Evolutionary conservation across 1,140 invertebrate species (phyloP), one percentile per base, ranked within the genome.

Genomic region (Stegodyphus mimosarum): DNA sequence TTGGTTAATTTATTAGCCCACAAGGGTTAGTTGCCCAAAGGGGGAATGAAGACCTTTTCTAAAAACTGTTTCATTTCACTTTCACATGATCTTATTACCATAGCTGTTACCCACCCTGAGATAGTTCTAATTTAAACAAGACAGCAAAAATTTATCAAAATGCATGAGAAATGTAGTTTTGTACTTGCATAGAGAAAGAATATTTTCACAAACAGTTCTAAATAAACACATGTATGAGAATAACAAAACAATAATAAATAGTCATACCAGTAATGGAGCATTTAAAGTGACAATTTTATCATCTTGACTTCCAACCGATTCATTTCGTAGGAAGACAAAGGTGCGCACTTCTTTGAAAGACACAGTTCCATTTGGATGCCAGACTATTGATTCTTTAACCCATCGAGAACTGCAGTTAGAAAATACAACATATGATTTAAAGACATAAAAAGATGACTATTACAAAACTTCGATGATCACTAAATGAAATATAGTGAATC

Each of bases 271-370:
- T n/a, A 86, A 66, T 49, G 83, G 83, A 50, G 83, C 83, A 78
- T 86, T 86, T n/a, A 86, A 49, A 10, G 83, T 86, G 17, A 78
- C 55, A 63, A 86, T 78, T 60, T 78, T n/a, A 52, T 86, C 83
- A 86, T 86, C 50, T 72, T 86, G 83, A 15, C 67, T 77, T 11
- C 83, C 83, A 52, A 86, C 75, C 52, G 83, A 86, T 78, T 86
- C 66, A 78, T 78, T 78, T 5, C 83, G 64, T 5, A 86, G 49
- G 49, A 86, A 86, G 66, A 78, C 75, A 64, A 86, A 86, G 6
- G 75, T 86, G 77, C 75, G 50, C 5, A 77, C 48, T 86, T 86
- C 83, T 51, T 71, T 78, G 50, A 77, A 86, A 78, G 74, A 78
- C 7, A 86, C 83, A n/a, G 83, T 86, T 6, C 83, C 83, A 78